Evolutionary conservation across 2,797 vertebrate species (phyloP).

Genomic region (Taeniopygia guttata): DNA sequence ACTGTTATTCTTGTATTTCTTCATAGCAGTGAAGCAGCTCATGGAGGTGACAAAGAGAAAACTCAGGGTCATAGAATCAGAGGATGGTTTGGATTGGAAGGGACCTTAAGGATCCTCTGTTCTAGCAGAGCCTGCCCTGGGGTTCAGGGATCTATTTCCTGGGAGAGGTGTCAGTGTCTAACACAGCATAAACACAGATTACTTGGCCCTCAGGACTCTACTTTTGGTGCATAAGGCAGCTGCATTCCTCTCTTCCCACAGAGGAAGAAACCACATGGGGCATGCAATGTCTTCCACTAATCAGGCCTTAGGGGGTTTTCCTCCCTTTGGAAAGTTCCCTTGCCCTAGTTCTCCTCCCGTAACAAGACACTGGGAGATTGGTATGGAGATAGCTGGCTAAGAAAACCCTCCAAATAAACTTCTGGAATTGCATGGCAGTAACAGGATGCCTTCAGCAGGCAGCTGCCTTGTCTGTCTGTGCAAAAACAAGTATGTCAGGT

Average conservation of each 20-base stretch:
- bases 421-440: conserved; percentile 6
- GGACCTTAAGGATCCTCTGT: neutral
- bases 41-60: neutral
- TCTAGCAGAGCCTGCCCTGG: neutral
- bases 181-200: neutral
- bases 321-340: conserved; percentile 12
- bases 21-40: neutral
- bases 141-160: neutral
- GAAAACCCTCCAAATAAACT: conserved; percentile 33
- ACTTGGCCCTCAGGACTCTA: conserved; percentile 39
- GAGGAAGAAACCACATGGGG: neutral
- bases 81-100: neutral
- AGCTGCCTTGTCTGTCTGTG: conserved; percentile 43
- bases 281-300: neutral
- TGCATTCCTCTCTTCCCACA: conserved; percentile 34
- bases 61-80: neutral
- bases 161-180: neutral
- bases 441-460: conserved; percentile 33
- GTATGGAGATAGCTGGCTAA: conserved; percentile 13
- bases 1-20: neutral
- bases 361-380: conserved; percentile 39
- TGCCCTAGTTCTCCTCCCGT: neutral
- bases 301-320: neutral
- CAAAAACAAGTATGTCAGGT: conserved; percentile 59
- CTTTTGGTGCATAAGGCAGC: neutral